These are phyloP conservation scores for Acrobasis repandana DNA, from an alignment of 2,888 invertebrate genomes.

Conservation along the genomic window DNA sequence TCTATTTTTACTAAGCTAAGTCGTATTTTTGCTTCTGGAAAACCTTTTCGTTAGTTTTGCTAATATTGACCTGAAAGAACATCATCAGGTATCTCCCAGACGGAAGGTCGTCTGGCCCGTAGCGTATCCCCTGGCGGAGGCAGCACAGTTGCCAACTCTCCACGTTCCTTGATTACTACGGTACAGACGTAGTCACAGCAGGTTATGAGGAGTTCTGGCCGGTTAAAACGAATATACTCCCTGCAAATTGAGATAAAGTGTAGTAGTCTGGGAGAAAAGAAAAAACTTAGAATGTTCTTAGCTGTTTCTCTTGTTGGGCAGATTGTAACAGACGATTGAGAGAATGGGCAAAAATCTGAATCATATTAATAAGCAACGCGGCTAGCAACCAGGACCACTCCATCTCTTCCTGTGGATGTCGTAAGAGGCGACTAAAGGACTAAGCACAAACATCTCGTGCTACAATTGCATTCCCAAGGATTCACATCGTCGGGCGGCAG, in stretches of 20 bases:
- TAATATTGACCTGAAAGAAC: constrained; percentile 42
- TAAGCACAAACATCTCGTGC: no score
- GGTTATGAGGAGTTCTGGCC: constrained; percentile 69
- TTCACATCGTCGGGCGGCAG: no score
- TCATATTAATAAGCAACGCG: no score
- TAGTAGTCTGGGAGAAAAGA: not conserved
- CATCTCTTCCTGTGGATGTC: no score
- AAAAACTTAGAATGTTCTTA: not conserved
- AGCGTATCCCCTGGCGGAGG: constrained; percentile 63
- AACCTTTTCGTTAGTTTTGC: not conserved
- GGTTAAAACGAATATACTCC: constrained; percentile 55
- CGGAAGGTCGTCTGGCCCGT: constrained; percentile 59
- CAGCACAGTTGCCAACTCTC: constrained; percentile 31
- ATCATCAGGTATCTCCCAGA: constrained; percentile 62
- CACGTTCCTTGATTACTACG: constrained; percentile 45
- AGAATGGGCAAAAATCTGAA: no score
- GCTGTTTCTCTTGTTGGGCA: no score
- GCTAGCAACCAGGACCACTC: no score
- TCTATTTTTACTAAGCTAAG: no score
- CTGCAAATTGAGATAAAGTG: constrained; percentile 35
- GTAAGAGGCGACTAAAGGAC: no score
- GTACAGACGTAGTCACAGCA: constrained; percentile 81
- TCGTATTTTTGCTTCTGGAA: not conserved
- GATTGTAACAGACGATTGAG: no score
- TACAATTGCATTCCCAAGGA: no score